phyloP scores from a whole-genome alignment of 2,797 vertebrate species.

The Hozukius guyotensis region DNA sequence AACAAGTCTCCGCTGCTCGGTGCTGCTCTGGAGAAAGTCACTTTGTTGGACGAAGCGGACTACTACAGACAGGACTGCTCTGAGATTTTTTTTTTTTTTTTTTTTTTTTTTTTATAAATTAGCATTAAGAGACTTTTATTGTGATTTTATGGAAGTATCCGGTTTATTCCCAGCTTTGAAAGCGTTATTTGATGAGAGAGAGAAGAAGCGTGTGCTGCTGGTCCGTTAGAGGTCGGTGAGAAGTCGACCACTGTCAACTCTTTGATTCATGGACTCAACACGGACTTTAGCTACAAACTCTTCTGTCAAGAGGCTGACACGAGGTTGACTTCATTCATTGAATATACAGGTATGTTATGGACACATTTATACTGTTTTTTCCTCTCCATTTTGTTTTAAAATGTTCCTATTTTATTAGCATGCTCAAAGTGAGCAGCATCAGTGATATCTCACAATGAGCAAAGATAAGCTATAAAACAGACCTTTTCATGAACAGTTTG shows the following conservation, averaged over 20 bases:
- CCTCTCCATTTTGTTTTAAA: neutral
- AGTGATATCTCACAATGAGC: neutral
- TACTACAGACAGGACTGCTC: neutral
- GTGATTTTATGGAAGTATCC: slow-evolving; percentile 1
- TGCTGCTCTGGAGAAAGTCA: slow-evolving; percentile 50
- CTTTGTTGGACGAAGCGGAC: slow-evolving; percentile 44
- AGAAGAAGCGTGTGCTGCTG: slow-evolving; percentile 3
- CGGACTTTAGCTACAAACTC: slow-evolving; percentile 52
- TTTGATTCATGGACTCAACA: slow-evolving; percentile 75
- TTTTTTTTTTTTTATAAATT: neutral
- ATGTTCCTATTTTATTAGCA: neutral
- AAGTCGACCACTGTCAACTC: slow-evolving; percentile 55
- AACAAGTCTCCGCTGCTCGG: slow-evolving; percentile 38
- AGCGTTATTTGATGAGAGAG: neutral
- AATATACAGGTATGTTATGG: slow-evolving; percentile 55
- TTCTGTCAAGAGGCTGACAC: slow-evolving; percentile 47
- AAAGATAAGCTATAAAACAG: neutral
- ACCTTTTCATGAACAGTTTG: neutral
- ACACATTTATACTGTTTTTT: neutral
- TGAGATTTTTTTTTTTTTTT: neutral
- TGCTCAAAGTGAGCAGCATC: neutral
- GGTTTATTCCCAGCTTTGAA: neutral
- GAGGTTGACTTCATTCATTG: slow-evolving; percentile 58
- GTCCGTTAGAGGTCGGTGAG: slow-evolving; percentile 41
- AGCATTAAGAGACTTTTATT: neutral